Evolutionary conservation across 2,888 invertebrate species (phyloP).

Genomic region (Diachrysia chrysitis): DNA sequence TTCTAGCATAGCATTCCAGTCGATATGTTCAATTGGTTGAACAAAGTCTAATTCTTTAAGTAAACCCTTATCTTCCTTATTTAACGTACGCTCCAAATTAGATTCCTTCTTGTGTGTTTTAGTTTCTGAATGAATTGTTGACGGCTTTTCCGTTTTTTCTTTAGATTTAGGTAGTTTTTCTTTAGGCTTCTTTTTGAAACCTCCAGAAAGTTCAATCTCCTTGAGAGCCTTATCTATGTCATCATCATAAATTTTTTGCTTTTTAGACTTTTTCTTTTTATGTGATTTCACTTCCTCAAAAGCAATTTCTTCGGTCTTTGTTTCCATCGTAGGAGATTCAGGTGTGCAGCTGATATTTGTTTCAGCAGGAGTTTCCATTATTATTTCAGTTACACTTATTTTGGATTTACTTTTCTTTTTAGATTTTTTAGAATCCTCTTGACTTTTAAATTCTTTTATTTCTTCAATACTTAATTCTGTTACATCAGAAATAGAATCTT

Average conservation of each 20-base stretch:
- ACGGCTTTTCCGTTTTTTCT: conserved; percentile 38
- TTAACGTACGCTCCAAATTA: background rate
- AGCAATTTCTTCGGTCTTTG: conserved; percentile 38
- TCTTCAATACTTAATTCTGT: conserved; percentile 13
- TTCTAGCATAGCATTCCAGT: conserved; percentile 83
- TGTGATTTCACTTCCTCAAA: conserved; percentile 63
- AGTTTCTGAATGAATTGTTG: conserved; percentile 5
- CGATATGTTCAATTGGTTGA: conserved; percentile 77
- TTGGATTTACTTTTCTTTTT: conserved; percentile 66
- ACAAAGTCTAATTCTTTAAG: conserved; percentile 54
- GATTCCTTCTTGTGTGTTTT: conserved; percentile 18
- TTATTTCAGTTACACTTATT: conserved; percentile 34
- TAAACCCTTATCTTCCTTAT: conserved; percentile 22
- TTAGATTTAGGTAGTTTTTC: conserved; percentile 58
- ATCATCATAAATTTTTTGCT: conserved; percentile 68
- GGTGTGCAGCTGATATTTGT: conserved; percentile 15
- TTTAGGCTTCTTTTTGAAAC: conserved; percentile 67
- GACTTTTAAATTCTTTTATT: conserved; percentile 16
- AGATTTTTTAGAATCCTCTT: conserved; percentile 40
- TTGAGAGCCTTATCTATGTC: conserved; percentile 74
- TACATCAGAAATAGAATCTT: conserved; percentile 8
- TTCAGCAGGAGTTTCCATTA: conserved; percentile 16
- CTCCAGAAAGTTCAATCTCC: conserved; percentile 69
- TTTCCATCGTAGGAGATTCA: conserved; percentile 12
- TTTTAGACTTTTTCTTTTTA: conserved; percentile 78